A percentile compares a stretch with the other conserved stretches of the same genome.
phyloP scores from a whole-genome alignment of 92 coral and sea anemone species.

The Actinostola sp. region DNA sequence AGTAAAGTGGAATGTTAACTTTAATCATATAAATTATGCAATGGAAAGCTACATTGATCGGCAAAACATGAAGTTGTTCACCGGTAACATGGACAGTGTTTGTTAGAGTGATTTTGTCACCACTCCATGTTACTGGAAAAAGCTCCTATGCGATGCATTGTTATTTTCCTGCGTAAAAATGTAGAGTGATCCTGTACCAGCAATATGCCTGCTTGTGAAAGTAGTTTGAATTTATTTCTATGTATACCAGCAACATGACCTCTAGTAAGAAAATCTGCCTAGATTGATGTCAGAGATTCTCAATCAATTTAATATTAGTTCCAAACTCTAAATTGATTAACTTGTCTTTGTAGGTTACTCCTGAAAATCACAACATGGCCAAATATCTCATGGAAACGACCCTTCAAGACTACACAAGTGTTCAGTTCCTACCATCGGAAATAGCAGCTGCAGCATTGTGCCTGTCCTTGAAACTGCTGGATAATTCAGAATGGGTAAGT shows the following conservation, averaged over 20 bases:
- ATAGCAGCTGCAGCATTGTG: conserved; percentile 94
- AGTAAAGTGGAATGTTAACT: background rate
- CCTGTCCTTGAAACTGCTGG: conserved; percentile 62
- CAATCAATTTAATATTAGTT: background rate
- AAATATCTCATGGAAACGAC: conserved; percentile 93
- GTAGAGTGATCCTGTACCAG: too few relatives aligned
- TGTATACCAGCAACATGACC: too few relatives aligned
- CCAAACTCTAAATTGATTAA: too few relatives aligned
- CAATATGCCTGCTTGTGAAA: too few relatives aligned
- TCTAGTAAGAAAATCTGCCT: too few relatives aligned
- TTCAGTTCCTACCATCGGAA: conserved; percentile 83
- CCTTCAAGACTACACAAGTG: conserved; percentile 78
- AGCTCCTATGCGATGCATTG: too few relatives aligned
- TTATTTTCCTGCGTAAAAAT: too few relatives aligned
- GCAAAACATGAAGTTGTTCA: background rate
- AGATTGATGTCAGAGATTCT: background rate
- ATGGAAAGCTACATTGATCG: background rate
- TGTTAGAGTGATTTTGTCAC: too few relatives aligned
- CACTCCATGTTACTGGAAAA: too few relatives aligned
- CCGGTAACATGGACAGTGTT: too few relatives aligned
- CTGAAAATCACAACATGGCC: conserved; percentile 83
- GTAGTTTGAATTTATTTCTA: too few relatives aligned
- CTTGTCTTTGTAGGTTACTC: conserved; percentile 65
- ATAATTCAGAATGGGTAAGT: conserved; percentile 81
- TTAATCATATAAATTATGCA: background rate